Base-by-base conservation (phyloP, 2,888 invertebrate genomes). In the Poecilus cupreus region DNA sequence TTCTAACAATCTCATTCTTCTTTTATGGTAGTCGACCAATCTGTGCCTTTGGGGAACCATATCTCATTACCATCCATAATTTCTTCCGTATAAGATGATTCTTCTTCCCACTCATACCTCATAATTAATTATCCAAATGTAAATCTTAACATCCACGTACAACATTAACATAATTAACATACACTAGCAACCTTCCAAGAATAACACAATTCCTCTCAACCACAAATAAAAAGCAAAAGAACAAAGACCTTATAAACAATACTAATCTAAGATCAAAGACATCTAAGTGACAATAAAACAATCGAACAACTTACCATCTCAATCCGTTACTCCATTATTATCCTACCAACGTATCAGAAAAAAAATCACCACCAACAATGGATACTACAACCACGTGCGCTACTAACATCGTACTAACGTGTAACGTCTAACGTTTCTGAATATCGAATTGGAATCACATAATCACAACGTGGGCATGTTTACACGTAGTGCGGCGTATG, bases 241-340 rank as follows among this genome's bases (percentile, higher is more conserved):
- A 60, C 60, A 60, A 60, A 60, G 60, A 60, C 13, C 43, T 26
- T 54, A 6, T 54, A 60, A 43, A 43, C 43, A 43, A 43, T 43
- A 43, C 11, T 11, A 43, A 32, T 20, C 54, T 6, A n/a, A 60
- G 60, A 60, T 60, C 60, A 60, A 60, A 60, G 26, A 60, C 60
- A 60, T 60, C 54, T 60, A 26, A n/a, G 11, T 11, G 60, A 60
- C 60, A 60, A 60, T 60, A 60, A 60, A 60, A 60, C 60, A 60
- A 60, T 60, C 26, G 60, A 60, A 60, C 24, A 5, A 60, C 43
- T 43, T 43, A 43, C 51, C 32, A 32, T 60, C 32, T 26, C 37
- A 18, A 24, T 51, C 74, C 74, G 74, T 74, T 74, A 74, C 13
- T 26, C 72, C 22, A 46, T 74, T 74, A 51, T 74, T n/a, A 74